Evolutionary conservation across 2,113 vertebrate genomes (phyloP).

Genomic region (Muntiacus muntjak): DNA sequence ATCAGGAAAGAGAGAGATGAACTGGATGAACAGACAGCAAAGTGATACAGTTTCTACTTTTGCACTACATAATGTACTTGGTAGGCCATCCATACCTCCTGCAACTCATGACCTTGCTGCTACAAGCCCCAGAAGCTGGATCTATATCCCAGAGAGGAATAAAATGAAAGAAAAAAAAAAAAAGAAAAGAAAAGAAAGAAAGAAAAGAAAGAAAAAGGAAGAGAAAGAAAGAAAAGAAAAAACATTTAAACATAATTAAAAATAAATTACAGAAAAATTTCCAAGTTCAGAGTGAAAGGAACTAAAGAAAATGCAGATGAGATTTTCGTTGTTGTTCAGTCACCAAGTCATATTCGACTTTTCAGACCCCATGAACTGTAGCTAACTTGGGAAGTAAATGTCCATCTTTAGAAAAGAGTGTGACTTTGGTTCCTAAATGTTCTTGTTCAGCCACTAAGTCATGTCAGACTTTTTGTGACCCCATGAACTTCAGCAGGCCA

Average conservation of each 20-base stretch:
- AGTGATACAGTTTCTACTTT: too few species aligned
- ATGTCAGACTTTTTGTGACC: background rate
- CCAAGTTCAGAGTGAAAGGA: background rate
- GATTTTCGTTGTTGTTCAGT: background rate
- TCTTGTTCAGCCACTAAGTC: background rate
- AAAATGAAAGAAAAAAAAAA: background rate
- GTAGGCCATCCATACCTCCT: too few species aligned
- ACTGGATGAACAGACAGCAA: background rate
- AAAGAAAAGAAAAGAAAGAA: background rate
- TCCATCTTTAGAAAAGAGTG: background rate
- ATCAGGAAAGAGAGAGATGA: background rate
- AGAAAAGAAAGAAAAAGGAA: background rate
- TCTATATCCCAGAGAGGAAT: accelerated
- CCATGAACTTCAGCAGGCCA: background rate
- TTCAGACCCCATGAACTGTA: background rate
- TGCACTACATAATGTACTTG: background rate
- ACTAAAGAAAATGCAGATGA: background rate
- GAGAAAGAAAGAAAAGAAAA: background rate
- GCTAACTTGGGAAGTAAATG: background rate
- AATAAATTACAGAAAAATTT: background rate
- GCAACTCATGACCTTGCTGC: background rate
- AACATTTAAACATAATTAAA: background rate
- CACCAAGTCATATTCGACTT: background rate
- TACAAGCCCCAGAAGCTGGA: background rate
- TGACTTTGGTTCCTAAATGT: background rate